These are phyloP conservation scores for Urophycis tenuis DNA, from an alignment of 2,797 vertebrate species.

Conservation along the genomic window DNA sequence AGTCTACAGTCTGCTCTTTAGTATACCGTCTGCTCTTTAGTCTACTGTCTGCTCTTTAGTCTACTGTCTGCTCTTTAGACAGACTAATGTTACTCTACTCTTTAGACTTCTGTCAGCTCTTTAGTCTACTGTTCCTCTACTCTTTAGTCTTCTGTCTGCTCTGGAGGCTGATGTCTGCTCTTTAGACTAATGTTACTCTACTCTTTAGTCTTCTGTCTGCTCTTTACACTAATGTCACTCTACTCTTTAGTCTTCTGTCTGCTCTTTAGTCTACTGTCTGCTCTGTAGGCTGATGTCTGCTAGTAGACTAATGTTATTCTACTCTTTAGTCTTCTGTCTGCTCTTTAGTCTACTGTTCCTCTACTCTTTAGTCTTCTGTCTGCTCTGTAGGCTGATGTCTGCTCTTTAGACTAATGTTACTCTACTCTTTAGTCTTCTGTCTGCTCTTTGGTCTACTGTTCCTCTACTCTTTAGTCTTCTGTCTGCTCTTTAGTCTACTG, in stretches of 20 bases:
- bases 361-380: neutral
- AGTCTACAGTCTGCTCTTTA: neutral
- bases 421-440: neutral
- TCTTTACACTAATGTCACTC: too few relatives aligned
- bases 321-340: neutral
- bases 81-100: neutral
- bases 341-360: too few relatives aligned
- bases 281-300: neutral
- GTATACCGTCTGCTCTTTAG: neutral
- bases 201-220: neutral
- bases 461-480: neutral
- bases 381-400: neutral
- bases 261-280: neutral
- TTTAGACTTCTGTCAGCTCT: neutral
- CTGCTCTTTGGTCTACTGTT: too few relatives aligned
- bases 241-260: neutral
- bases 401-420: neutral
- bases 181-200: neutral
- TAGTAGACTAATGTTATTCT: neutral
- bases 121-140: too few relatives aligned
- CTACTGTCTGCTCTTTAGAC: neutral
- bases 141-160: neutral
- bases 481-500: neutral
- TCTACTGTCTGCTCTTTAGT: neutral
- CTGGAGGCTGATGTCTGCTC: neutral